phyloP scores from a whole-genome alignment of 1,140 invertebrate genomes.

The Brachionus angularis region DNA sequence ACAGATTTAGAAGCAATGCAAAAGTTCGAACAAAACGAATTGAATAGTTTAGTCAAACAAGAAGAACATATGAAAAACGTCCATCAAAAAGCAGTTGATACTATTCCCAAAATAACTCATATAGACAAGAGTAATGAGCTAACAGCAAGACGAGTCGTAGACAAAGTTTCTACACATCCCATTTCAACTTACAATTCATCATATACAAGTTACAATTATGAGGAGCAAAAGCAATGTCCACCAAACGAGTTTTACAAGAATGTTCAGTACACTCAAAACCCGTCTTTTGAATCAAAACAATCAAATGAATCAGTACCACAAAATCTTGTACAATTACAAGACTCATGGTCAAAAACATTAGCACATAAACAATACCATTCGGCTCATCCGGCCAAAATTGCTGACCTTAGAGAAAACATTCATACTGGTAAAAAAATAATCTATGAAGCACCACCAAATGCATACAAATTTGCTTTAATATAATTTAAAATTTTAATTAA shows the following conservation, averaged over 20 bases:
- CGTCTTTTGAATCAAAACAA: neutral
- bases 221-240: neutral
- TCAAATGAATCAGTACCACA: neutral
- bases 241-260: conserved; percentile 16
- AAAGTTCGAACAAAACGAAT: neutral
- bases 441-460: conserved; percentile 37
- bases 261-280: conserved; percentile 6
- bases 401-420: conserved; percentile 16
- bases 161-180: neutral
- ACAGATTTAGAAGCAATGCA: conserved; percentile 37
- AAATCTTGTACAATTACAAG: conserved; percentile 22
- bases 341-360: conserved; percentile 27
- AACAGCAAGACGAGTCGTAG: neutral
- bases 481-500: too few species aligned
- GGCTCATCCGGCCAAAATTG: neutral
- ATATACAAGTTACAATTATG: neutral
- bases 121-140: conserved; percentile 1
- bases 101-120: neutral
- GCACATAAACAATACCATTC: conserved; percentile 30
- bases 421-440: conserved; percentile 33
- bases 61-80: neutral
- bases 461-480: conserved; percentile 32
- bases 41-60: neutral
- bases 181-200: conserved; percentile 5
- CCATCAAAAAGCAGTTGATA: neutral